Evolutionary conservation across 2,113 vertebrate genomes (phyloP).

Genomic region (Excalfactoria chinensis): DNA sequence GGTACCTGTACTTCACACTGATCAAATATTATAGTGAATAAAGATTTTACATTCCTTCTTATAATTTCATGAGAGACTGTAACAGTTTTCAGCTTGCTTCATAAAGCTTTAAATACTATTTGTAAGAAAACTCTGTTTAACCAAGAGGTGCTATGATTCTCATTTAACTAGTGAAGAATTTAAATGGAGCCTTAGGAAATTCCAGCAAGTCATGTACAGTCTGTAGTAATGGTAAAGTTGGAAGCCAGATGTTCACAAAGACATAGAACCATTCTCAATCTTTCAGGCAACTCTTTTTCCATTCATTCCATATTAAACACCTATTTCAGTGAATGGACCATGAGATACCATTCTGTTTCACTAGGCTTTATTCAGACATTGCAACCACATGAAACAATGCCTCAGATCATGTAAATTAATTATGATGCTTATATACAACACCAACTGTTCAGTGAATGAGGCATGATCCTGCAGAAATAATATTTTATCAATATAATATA

Average conservation of each 20-base stretch:
- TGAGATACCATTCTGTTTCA: not conserved
- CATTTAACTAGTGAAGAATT: not conserved
- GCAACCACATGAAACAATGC: not conserved
- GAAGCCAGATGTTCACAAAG: not conserved
- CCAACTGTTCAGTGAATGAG: not conserved
- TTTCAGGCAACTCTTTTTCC: not conserved
- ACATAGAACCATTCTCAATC: not conserved
- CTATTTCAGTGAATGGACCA: not conserved
- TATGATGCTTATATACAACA: not conserved
- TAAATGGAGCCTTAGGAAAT: not conserved
- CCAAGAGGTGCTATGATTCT: not conserved
- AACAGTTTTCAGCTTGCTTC: not conserved
- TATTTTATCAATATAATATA: too few relatives aligned
- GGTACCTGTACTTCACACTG: not conserved
- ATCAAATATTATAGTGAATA: not conserved
- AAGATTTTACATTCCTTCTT: not conserved
- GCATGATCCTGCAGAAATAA: not conserved
- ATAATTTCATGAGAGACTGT: not conserved
- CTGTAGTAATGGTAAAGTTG: not conserved
- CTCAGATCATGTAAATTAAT: not conserved
- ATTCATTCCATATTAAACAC: not conserved
- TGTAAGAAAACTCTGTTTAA: not conserved
- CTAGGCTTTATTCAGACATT: slow-evolving; percentile 26
- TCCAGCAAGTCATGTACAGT: not conserved
- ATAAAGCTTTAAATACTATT: not conserved